Conservation (phyloP, 2,797 vertebrate species). For the Ibycter americanus region DNA sequence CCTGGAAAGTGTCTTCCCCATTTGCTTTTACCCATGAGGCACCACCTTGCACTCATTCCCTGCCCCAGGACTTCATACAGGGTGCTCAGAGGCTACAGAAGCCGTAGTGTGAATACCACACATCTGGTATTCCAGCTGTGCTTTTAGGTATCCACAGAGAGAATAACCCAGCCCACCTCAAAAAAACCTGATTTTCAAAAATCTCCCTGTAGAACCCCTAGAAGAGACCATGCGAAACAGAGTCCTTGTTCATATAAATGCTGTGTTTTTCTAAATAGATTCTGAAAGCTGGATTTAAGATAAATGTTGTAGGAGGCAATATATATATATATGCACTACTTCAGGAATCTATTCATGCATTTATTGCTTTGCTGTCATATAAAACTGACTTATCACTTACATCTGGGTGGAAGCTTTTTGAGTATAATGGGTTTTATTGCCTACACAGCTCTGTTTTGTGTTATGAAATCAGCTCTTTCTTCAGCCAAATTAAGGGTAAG, state of each 20-base stretch:
- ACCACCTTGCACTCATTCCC: neutral
- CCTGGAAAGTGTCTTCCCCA: neutral
- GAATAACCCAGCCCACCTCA: neutral
- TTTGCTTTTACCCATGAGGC: neutral
- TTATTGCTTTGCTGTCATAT: conserved; percentile 23
- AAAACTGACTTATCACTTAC: conserved; percentile 16
- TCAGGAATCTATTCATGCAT: neutral
- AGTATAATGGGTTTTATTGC: conserved; percentile 12
- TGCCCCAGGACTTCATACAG: neutral
- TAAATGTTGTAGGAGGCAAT: neutral
- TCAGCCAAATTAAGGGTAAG: conserved; percentile 26
- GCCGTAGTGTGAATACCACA: neutral
- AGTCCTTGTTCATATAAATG: neutral
- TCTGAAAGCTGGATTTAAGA: neutral
- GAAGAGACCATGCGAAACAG: neutral
- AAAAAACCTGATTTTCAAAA: neutral
- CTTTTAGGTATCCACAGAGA: neutral
- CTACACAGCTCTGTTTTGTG: neutral
- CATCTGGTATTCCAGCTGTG: neutral
- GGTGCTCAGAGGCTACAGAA: neutral
- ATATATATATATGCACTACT: neutral
- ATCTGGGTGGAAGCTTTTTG: conserved; percentile 14
- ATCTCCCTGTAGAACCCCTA: neutral
- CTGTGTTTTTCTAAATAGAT: neutral
- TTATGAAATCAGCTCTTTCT: conserved; percentile 46